Conservation (phyloP, 2,113 vertebrate species). For the Murina feae region DNA sequence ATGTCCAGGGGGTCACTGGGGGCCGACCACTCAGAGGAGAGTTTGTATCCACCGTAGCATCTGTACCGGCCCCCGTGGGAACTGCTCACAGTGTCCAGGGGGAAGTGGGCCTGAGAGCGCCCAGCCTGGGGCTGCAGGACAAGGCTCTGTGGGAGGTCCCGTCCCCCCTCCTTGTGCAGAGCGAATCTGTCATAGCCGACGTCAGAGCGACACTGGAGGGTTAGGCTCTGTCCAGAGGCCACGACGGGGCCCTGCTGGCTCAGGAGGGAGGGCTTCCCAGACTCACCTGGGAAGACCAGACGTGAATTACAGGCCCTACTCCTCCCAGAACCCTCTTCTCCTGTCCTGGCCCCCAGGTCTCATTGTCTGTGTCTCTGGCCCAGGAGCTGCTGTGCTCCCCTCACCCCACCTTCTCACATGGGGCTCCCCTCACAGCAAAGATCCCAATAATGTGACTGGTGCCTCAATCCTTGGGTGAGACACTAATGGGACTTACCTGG, state of each 20-base stretch:
- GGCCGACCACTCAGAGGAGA: too few relatives aligned
- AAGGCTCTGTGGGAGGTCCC: too few relatives aligned
- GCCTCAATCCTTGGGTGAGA: neutral
- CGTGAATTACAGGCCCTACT: rapidly evolving
- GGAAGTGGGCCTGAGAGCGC: too few relatives aligned
- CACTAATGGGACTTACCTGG: neutral
- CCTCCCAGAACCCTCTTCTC: neutral
- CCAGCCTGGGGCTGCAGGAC: too few relatives aligned
- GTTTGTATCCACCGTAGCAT: too few relatives aligned
- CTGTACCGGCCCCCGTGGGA: too few relatives aligned
- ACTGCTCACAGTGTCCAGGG: too few relatives aligned
- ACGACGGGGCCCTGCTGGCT: neutral
- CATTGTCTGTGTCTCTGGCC: neutral
- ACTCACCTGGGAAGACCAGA: neutral
- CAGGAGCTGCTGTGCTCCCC: rapidly evolving
- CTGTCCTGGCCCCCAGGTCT: rapidly evolving
- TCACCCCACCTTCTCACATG: too few relatives aligned
- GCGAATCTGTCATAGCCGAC: rapidly evolving
- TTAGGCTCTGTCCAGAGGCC: neutral
- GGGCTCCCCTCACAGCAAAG: neutral
- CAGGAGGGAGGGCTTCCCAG: too few relatives aligned
- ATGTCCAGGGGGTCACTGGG: too few relatives aligned
- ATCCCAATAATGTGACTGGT: neutral
- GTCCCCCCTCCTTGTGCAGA: neutral
- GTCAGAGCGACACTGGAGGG: neutral